These are phyloP conservation scores for Rhinolophus ferrumequinum DNA, from an alignment of 2,113 vertebrate genomes.

Conservation along the genomic window DNA sequence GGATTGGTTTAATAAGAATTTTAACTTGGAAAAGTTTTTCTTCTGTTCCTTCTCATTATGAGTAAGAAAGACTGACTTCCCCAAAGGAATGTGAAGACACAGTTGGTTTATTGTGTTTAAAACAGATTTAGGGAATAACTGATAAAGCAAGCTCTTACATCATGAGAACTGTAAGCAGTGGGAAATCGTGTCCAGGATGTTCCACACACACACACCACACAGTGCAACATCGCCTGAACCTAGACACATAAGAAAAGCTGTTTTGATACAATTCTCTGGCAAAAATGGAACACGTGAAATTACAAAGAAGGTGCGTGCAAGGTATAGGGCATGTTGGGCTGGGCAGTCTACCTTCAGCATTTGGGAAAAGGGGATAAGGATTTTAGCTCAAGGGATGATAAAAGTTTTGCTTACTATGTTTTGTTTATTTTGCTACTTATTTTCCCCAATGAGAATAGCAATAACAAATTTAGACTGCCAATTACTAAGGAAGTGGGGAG, in stretches of 20 bases:
- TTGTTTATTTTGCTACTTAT: not conserved
- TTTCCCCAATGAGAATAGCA: not conserved
- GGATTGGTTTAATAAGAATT: conserved; percentile 38
- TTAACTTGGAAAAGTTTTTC: conserved; percentile 29
- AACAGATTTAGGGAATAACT: not conserved
- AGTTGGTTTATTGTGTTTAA: conserved; percentile 50
- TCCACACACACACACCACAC: too few relatives aligned
- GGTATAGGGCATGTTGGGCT: accelerated
- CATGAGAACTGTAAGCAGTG: not conserved
- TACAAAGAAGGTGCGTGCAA: not conserved
- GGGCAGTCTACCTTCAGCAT: not conserved
- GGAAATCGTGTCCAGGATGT: not conserved
- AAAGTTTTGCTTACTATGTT: not conserved
- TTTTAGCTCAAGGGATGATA: not conserved
- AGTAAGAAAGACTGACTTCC: conserved; percentile 19
- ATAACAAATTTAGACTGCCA: not conserved
- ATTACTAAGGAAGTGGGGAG: not conserved
- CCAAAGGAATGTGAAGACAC: conserved; percentile 33
- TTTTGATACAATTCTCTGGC: not conserved
- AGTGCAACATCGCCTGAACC: not conserved
- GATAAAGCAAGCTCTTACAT: not conserved
- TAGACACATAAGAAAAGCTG: not conserved
- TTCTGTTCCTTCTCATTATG: conserved; percentile 30
- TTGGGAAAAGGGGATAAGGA: not conserved
- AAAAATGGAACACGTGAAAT: not conserved